Evolutionary conservation across 2,113 vertebrate species (phyloP).

Genomic region (Blennius ocellaris): DNA sequence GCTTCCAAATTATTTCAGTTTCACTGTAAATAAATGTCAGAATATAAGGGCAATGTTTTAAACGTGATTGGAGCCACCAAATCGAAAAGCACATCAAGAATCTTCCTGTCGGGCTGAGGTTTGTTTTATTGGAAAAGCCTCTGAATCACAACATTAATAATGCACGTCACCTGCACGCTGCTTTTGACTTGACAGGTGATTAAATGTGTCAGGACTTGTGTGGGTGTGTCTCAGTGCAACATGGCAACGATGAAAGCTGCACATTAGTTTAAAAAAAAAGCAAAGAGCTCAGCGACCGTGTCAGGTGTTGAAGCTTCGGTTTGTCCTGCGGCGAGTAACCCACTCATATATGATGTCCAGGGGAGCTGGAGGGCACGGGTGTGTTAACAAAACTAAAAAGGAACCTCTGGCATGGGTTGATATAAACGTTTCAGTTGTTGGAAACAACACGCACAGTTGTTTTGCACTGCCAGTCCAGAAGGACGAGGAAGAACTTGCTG

Average conservation of each 20-base stretch:
- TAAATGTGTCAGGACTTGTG: slow-evolving; percentile 14
- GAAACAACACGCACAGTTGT: not conserved
- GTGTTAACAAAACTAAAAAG: too few species aligned
- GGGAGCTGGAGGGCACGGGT: slow-evolving; percentile 1
- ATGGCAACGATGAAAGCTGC: not conserved
- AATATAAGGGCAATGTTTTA: not conserved
- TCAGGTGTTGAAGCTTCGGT: too few species aligned
- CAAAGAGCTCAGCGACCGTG: not conserved
- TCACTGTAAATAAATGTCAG: not conserved
- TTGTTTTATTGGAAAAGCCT: not conserved
- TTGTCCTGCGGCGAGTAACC: too few species aligned
- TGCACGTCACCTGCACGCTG: not conserved
- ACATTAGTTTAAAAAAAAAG: not conserved
- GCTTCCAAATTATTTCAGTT: too few species aligned
- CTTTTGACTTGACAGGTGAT: not conserved
- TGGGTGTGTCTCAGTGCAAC: slow-evolving; percentile 2
- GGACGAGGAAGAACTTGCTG: slow-evolving; percentile 16
- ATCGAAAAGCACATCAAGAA: not conserved
- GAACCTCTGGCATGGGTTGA: too few species aligned
- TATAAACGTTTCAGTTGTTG: too few species aligned
- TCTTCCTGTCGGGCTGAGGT: not conserved
- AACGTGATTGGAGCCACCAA: not conserved
- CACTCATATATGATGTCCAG: too few species aligned
- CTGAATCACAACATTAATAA: slow-evolving; percentile 1
- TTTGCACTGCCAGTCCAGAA: slow-evolving; percentile 3